Evolutionary conservation across 2,113 vertebrate species (phyloP).

Genomic region (Cervus canadensis): DNA sequence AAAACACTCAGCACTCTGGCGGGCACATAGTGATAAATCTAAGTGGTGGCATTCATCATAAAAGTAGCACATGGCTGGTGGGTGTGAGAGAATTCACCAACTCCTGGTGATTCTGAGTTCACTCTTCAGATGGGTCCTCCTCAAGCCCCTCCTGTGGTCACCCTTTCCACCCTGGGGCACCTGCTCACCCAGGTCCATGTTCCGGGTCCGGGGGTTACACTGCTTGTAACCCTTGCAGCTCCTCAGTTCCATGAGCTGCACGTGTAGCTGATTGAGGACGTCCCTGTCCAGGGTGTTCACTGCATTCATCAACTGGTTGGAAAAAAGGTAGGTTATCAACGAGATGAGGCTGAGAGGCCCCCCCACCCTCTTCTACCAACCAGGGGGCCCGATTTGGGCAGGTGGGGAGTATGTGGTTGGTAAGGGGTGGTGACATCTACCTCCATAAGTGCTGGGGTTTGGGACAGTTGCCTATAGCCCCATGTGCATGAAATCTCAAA

Average conservation of each 20-base stretch:
- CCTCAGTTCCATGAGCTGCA: slow-evolving; percentile 93
- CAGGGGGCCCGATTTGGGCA: background rate
- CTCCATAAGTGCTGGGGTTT: background rate
- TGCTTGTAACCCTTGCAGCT: slow-evolving; percentile 95
- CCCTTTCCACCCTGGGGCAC: rapidly evolving
- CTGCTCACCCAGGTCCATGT: slow-evolving; percentile 90
- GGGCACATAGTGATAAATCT: rapidly evolving
- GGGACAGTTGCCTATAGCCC: background rate
- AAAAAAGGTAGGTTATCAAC: background rate
- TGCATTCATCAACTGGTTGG: slow-evolving; percentile 89
- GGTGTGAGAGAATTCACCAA: background rate
- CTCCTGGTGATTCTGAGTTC: background rate
- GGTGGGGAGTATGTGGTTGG: background rate
- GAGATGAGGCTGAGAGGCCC: background rate
- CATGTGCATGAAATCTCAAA: background rate
- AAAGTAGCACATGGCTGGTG: background rate
- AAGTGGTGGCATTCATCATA: rapidly evolving
- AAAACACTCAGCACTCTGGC: background rate
- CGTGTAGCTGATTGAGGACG: slow-evolving; percentile 90
- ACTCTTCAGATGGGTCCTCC: no score
- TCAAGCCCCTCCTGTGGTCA: background rate
- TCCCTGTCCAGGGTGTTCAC: slow-evolving; percentile 91
- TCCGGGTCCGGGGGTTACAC: slow-evolving; percentile 89
- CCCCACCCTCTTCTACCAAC: background rate
- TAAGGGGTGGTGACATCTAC: background rate